These are phyloP conservation scores for Dendronephthya gigantea DNA, from an alignment of 64 coral and sea anemone species.

Conservation along the genomic window DNA sequence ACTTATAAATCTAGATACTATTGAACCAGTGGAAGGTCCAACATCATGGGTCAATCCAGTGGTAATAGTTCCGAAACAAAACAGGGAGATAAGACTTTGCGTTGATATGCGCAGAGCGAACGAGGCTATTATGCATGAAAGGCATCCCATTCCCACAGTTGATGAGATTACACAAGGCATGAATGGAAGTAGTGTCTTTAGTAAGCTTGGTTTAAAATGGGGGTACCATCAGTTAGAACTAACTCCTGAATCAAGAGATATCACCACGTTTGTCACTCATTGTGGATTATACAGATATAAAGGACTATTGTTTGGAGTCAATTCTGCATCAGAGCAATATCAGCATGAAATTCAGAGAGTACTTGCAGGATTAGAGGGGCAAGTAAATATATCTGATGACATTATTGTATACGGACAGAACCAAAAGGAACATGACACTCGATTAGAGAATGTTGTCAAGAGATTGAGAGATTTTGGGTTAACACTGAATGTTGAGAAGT, in stretches of 20 bases:
- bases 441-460: too few relatives aligned
- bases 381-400: too few relatives aligned
- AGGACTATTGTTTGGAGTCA: constrained; percentile 28
- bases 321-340: constrained; percentile 14
- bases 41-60: constrained; percentile 32
- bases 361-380: too few relatives aligned
- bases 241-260: background rate
- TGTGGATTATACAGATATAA: constrained; percentile 23
- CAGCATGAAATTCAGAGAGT: too few relatives aligned
- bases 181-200: constrained; percentile 23
- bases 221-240: constrained; percentile 33
- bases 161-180: constrained; percentile 21
- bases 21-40: constrained; percentile 15
- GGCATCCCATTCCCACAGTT: constrained; percentile 20
- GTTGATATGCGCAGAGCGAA: constrained; percentile 20
- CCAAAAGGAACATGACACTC: too few relatives aligned
- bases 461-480: too few relatives aligned
- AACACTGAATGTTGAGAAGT: too few relatives aligned
- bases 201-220: constrained; percentile 31
- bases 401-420: too few relatives aligned
- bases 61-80: constrained; percentile 19
- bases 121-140: constrained; percentile 13
- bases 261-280: constrained; percentile 18
- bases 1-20: background rate
- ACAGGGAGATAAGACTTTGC: constrained; percentile 15